Evolutionary conservation across 2,797 vertebrate genomes (phyloP).

Genomic region (Champsocephalus esox): DNA sequence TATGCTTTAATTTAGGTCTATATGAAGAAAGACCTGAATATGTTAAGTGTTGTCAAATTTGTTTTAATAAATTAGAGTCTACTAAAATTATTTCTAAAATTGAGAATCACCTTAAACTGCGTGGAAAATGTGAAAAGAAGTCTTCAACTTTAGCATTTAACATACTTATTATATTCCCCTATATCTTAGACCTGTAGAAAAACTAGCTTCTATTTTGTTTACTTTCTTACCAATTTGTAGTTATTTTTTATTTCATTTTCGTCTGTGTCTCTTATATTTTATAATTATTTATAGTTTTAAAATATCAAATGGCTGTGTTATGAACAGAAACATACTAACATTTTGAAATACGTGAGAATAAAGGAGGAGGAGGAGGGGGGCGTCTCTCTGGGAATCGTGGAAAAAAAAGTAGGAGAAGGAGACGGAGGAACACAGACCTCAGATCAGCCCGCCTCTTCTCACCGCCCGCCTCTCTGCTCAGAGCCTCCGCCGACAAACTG

Average conservation of each 20-base stretch:
- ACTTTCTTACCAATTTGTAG: no score
- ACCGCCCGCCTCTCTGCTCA: neutral
- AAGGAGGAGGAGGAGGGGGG: slow-evolving; percentile 2
- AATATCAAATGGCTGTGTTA: neutral
- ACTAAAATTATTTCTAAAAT: no score
- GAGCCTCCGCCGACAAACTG: slow-evolving; percentile 48
- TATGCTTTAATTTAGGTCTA: no score
- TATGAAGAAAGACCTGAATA: no score
- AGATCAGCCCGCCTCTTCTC: slow-evolving; percentile 60
- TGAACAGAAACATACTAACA: neutral
- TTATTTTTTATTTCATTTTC: neutral
- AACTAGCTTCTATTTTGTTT: no score
- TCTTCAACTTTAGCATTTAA: no score
- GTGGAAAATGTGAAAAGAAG: no score
- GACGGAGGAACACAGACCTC: slow-evolving; percentile 59
- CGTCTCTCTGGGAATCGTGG: neutral
- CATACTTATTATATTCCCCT: no score
- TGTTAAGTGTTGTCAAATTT: no score
- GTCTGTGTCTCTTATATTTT: neutral
- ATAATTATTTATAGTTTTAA: neutral
- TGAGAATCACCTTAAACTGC: no score
- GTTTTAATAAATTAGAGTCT: no score
- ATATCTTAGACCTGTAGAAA: no score
- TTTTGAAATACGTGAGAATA: slow-evolving; percentile 5
- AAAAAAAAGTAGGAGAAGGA: slow-evolving; percentile 31